Conservation (phyloP, 1,140 invertebrate species). For the Cheumatopsyche charites region DNA sequence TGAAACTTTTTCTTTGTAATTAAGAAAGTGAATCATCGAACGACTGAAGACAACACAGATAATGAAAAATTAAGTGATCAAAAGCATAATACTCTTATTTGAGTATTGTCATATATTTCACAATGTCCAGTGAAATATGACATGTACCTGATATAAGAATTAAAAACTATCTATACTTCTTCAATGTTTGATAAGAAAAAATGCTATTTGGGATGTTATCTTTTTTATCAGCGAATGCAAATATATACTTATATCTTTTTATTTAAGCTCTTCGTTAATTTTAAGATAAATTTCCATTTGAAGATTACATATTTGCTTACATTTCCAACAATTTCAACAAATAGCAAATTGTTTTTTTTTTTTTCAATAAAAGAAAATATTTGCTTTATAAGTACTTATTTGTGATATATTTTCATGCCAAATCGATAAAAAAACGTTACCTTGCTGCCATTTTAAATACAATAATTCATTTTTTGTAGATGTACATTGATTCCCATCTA, state of each 20-base stretch:
- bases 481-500: no score
- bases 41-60: background rate
- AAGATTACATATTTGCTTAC: background rate
- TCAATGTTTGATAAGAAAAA: background rate
- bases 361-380: background rate
- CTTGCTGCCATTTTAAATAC: conserved; percentile 13
- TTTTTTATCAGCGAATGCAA: background rate
- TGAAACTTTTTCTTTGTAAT: background rate
- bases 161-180: background rate
- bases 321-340: background rate
- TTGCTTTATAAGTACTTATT: background rate
- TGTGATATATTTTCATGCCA: conserved; percentile 16
- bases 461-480: no score
- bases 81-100: background rate
- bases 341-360: background rate
- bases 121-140: conserved; percentile 17
- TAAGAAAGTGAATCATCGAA: background rate
- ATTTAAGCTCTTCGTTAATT: background rate
- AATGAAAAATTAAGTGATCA: background rate
- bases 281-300: background rate
- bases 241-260: background rate
- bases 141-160: conserved; percentile 21
- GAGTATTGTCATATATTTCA: conserved; percentile 12
- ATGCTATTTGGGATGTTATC: background rate
- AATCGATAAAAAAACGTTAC: background rate